Evolutionary conservation across 2,888 invertebrate species (phyloP).

Genomic region (Strigamia crassipes): DNA sequence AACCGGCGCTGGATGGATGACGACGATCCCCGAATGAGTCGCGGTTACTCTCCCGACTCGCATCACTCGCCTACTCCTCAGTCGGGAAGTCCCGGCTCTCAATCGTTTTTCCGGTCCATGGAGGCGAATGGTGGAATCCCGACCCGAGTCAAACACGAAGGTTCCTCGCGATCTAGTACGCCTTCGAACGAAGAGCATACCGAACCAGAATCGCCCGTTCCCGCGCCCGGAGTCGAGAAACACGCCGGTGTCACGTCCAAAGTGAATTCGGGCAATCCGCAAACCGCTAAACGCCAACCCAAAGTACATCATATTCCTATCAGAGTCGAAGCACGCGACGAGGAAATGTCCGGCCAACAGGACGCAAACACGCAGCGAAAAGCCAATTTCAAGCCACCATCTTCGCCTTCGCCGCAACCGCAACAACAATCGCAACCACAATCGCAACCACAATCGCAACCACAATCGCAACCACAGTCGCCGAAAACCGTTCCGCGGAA

Average conservation of each 20-base stretch:
- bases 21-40: background rate
- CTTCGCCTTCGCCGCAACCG: conserved; percentile 7
- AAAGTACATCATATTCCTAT: conserved; percentile 81
- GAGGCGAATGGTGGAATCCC: conserved; percentile 46
- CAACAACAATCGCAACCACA: background rate
- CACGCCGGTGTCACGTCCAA: conserved; percentile 48
- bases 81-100: background rate
- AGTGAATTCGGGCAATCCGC: conserved; percentile 15
- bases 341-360: background rate
- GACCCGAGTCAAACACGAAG: conserved; percentile 46
- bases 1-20: conserved; percentile 36
- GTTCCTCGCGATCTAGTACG: conserved; percentile 47
- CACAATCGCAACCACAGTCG: background rate
- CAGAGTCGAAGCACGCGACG: conserved; percentile 80
- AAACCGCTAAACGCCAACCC: conserved; percentile 48
- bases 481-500: background rate
- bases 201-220: background rate
- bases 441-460: background rate
- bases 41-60: conserved; percentile 15
- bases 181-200: conserved; percentile 44
- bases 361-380: background rate
- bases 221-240: conserved; percentile 46
- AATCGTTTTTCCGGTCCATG: conserved; percentile 41
- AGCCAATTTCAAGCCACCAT: background rate
- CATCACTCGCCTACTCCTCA: conserved; percentile 6